Evolutionary conservation across 2,888 invertebrate genomes (phyloP).

Genomic region (Galeopsomyia nigrocyanea): DNA sequence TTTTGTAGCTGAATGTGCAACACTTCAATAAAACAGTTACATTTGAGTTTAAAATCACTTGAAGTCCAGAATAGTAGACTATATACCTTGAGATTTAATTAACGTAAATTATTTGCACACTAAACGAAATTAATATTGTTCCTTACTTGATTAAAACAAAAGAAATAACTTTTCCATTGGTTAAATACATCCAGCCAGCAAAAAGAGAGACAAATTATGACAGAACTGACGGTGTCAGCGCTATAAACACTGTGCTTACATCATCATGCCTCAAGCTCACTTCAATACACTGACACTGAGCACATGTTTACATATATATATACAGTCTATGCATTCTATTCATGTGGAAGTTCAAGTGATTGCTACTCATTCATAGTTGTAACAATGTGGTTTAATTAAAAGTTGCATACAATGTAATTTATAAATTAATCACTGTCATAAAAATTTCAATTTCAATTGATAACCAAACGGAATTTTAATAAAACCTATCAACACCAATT

Average conservation of each 20-base stretch:
- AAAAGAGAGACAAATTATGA: constrained; percentile 41
- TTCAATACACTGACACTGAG: constrained; percentile 32
- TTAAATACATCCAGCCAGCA: constrained; percentile 18
- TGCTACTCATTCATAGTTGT: constrained; percentile 16
- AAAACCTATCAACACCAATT: not conserved
- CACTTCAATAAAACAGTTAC: no score
- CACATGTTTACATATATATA: constrained; percentile 1
- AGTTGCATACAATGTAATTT: not conserved
- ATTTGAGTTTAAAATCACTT: no score
- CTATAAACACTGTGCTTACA: constrained; percentile 66
- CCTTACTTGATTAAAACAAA: constrained; percentile 27
- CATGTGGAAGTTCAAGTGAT: constrained; percentile 20
- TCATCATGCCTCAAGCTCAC: constrained; percentile 53
- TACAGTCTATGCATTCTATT: not conserved
- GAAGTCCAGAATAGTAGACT: no score
- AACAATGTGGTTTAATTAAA: constrained; percentile 13
- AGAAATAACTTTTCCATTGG: constrained; percentile 14
- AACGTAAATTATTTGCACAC: no score
- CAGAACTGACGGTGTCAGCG: constrained; percentile 56
- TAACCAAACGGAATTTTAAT: not conserved
- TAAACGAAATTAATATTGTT: no score
- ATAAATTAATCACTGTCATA: not conserved
- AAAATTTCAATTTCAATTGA: not conserved
- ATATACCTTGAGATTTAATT: no score
- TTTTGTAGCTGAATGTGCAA: no score